These are phyloP conservation scores for Orchestia grillus DNA, from an alignment of 1,140 invertebrate species.

Conservation along the genomic window DNA sequence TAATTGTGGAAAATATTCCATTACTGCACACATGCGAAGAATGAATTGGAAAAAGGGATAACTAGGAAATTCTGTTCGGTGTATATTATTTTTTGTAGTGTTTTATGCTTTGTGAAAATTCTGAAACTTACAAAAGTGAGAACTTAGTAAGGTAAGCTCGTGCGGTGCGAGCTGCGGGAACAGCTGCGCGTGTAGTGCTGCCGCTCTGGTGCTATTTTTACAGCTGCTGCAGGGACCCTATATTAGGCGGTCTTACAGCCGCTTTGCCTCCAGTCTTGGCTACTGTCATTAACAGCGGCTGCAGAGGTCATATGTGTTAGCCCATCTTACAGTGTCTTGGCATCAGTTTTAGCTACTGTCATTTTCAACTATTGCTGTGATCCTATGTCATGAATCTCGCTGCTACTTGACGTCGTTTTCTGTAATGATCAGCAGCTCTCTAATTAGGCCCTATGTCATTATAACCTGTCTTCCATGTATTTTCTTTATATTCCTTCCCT, in stretches of 20 bases:
- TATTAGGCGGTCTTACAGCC: slow-evolving; percentile 16
- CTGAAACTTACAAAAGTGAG: not conserved
- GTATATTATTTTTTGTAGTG: not conserved
- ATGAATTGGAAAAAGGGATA: not conserved
- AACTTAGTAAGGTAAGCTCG: not conserved
- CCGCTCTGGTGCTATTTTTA: slow-evolving; percentile 3
- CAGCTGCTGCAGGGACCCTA: slow-evolving; percentile 23
- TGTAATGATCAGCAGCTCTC: too few relatives aligned
- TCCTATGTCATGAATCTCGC: too few relatives aligned
- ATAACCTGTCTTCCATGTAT: too few relatives aligned
- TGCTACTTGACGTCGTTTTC: too few relatives aligned
- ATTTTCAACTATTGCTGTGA: not conserved
- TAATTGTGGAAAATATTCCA: not conserved
- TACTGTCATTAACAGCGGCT: not conserved
- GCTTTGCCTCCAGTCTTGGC: not conserved
- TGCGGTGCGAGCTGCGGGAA: not conserved
- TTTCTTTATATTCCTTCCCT: too few relatives aligned
- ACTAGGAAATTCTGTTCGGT: not conserved
- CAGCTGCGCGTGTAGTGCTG: not conserved
- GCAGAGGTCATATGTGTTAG: not conserved
- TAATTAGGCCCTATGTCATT: too few relatives aligned
- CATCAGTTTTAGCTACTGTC: not conserved
- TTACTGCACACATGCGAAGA: not conserved
- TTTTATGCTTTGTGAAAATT: not conserved
- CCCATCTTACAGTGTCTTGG: not conserved